A percentile compares a stretch with the other conserved stretches of the same genome.
These are phyloP conservation scores for Watsonalla binaria DNA, from an alignment of 2,888 invertebrate species.

Conservation along the genomic window DNA sequence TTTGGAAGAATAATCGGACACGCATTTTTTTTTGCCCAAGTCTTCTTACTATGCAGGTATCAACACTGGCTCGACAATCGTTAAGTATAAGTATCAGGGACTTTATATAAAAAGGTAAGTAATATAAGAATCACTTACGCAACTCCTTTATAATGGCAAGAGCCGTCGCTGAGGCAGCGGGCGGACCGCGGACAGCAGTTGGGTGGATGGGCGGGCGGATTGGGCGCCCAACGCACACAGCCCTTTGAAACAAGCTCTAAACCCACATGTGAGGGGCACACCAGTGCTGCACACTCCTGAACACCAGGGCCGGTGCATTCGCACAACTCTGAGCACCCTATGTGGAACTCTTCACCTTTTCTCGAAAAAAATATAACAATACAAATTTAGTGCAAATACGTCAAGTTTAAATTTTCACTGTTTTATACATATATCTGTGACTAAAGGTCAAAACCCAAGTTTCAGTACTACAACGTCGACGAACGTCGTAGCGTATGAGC, in stretches of 20 bases:
- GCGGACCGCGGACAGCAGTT: conserved; percentile 90
- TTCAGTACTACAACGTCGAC: too few species aligned
- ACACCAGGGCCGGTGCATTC: conserved; percentile 82
- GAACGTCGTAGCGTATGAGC: too few species aligned
- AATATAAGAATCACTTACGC: conserved; percentile 45
- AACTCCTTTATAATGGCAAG: conserved; percentile 85
- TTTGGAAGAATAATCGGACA: too few species aligned
- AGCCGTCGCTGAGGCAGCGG: conserved; percentile 88
- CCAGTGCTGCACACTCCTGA: conserved; percentile 87
- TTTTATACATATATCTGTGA: too few species aligned
- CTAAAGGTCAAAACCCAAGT: too few species aligned
- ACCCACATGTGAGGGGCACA: conserved; percentile 91
- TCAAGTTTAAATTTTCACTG: too few species aligned
- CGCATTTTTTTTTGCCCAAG: too few species aligned
- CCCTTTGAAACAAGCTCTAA: conserved; percentile 90
- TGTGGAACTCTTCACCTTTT: conserved; percentile 86
- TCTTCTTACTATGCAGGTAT: too few species aligned
- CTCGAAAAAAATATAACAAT: neutral
- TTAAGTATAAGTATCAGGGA: too few species aligned
- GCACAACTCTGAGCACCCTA: conserved; percentile 89
- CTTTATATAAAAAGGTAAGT: neutral
- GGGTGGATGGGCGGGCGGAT: conserved; percentile 85
- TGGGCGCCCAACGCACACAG: conserved; percentile 92
- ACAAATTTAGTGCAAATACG: neutral
- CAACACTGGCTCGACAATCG: too few species aligned